These are phyloP conservation scores for Chaetops frenatus DNA, from an alignment of 2,113 vertebrate genomes.

Conservation along the genomic window DNA sequence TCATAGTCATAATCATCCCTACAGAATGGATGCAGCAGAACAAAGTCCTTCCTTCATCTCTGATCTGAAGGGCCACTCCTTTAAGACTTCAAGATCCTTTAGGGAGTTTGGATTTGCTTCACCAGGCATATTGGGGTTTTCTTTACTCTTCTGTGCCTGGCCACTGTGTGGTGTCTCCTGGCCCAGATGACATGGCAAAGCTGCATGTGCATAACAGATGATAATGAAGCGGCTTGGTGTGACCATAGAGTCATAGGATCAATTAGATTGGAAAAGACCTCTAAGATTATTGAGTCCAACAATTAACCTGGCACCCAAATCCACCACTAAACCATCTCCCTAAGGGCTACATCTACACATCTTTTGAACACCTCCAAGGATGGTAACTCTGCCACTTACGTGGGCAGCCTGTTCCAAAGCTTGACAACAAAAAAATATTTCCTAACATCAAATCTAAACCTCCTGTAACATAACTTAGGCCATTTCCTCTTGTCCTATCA, in stretches of 20 bases:
- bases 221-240: background rate
- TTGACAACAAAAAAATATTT: background rate
- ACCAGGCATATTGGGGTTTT: background rate
- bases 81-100: background rate
- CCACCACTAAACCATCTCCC: background rate
- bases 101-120: background rate
- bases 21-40: background rate
- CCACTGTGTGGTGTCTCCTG: background rate
- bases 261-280: background rate
- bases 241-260: background rate
- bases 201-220: background rate
- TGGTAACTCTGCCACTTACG: too few relatives aligned
- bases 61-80: background rate
- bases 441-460: background rate
- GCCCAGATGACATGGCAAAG: background rate
- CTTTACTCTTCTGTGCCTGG: background rate
- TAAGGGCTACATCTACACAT: background rate
- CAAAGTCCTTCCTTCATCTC: background rate
- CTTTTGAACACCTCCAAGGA: background rate
- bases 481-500: background rate
- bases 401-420: background rate
- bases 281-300: background rate
- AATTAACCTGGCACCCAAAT: background rate
- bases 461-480: background rate
- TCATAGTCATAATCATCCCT: background rate